Percentiles rank a stretch among this genome's conserved stretches.
Evolutionary conservation across 2,888 invertebrate genomes (phyloP).

Genomic region (Euzophera pinguis): DNA sequence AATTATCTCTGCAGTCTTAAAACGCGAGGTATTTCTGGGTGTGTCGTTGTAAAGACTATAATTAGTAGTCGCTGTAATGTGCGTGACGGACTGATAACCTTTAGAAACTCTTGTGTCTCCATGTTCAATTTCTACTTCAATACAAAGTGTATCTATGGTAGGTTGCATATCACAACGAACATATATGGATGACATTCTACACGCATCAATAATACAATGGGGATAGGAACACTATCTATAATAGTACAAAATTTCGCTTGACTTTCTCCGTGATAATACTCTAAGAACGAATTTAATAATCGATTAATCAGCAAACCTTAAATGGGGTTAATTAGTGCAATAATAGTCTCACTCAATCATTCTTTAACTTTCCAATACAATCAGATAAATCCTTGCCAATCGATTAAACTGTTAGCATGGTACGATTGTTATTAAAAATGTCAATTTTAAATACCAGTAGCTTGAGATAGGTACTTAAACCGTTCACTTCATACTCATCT

Average conservation of each 20-base stretch:
- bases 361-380: slow-evolving; percentile 37
- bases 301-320: slow-evolving; percentile 17
- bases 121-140: background rate
- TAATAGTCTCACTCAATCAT: slow-evolving; percentile 43
- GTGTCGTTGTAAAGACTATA: too few relatives aligned
- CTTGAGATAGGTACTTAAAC: too few relatives aligned
- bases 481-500: too few relatives aligned
- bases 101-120: background rate
- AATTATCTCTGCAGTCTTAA: too few relatives aligned
- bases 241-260: background rate
- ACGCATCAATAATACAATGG: slow-evolving; percentile 4
- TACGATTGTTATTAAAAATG: background rate
- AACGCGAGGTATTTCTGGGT: too few relatives aligned
- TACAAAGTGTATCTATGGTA: background rate
- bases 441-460: background rate
- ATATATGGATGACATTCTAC: background rate
- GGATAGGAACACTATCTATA: background rate
- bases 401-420: slow-evolving; percentile 6
- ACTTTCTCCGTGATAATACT: slow-evolving; percentile 26
- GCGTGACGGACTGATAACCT: background rate
- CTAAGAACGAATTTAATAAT: slow-evolving; percentile 6
- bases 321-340: slow-evolving; percentile 41
- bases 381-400: slow-evolving; percentile 14
- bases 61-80: background rate
- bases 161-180: background rate